These are phyloP conservation scores for Meandrusa payeni DNA, from an alignment of 2,888 invertebrate genomes.

Conservation along the genomic window DNA sequence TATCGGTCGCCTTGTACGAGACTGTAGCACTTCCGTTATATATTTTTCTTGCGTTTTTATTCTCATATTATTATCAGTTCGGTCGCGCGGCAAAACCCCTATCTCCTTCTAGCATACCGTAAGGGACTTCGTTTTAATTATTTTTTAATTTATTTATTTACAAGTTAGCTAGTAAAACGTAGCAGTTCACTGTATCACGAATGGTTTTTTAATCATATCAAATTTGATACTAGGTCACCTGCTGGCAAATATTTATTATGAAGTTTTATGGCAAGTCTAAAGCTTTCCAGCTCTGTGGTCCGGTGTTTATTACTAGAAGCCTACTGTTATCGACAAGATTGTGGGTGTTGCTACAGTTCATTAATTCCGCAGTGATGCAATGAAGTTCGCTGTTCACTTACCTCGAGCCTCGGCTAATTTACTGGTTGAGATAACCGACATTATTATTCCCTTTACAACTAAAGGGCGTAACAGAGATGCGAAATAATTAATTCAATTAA, in stretches of 20 bases:
- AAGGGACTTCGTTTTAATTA: too few relatives aligned
- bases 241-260: not conserved
- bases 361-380: conserved; percentile 21
- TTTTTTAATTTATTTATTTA: too few relatives aligned
- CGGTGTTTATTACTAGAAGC: conserved; percentile 14
- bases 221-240: too few relatives aligned
- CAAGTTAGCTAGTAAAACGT: too few relatives aligned
- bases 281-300: not conserved
- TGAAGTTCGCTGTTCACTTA: conserved; percentile 17
- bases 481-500: conserved; percentile 15
- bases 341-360: conserved; percentile 14
- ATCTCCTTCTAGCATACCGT: too few relatives aligned
- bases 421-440: conserved; percentile 8
- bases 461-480: conserved; percentile 5
- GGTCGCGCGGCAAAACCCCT: too few relatives aligned
- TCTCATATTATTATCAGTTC: too few relatives aligned
- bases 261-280: not conserved
- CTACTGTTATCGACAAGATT: conserved; percentile 8
- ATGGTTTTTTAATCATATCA: too few relatives aligned
- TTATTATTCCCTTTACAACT: conserved; percentile 6
- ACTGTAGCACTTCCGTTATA: too few relatives aligned
- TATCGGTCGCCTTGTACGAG: too few relatives aligned
- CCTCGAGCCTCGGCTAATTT: conserved; percentile 16
- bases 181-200: too few relatives aligned
- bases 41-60: too few relatives aligned